Conservation (phyloP, 2,113 vertebrate species). For the Pteruthius melanotis region DNA sequence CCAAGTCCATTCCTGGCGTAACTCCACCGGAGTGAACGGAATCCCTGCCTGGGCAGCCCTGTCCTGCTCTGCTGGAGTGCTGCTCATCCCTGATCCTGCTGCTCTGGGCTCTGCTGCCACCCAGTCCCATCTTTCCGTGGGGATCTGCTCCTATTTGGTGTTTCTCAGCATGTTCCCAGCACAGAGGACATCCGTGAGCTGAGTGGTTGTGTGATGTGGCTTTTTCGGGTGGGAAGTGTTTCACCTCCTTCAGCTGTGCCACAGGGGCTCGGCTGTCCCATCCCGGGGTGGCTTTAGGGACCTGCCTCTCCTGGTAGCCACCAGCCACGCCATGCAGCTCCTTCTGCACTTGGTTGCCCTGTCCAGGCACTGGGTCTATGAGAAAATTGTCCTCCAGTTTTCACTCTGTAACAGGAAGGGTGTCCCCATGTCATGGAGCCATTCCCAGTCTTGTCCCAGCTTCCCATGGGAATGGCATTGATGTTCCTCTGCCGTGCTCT, state of each 20-base stretch:
- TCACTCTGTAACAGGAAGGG: background rate
- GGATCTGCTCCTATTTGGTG: background rate
- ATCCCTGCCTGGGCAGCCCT: background rate
- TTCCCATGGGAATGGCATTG: background rate
- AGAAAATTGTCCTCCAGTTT: background rate
- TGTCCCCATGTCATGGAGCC: background rate
- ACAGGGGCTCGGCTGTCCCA: accelerated
- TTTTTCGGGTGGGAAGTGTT: background rate
- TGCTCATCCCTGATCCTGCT: background rate
- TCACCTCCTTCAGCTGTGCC: background rate
- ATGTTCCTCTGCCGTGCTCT: background rate
- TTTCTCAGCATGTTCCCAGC: background rate
- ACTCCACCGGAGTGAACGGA: background rate
- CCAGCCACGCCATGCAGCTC: background rate
- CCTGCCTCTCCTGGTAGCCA: background rate
- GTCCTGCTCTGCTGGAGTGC: background rate
- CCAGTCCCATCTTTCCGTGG: accelerated
- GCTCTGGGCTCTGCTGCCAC: background rate
- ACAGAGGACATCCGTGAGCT: accelerated
- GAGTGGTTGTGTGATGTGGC: accelerated
- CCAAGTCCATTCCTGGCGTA: conserved; percentile 29
- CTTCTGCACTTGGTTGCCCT: background rate
- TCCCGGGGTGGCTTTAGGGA: background rate
- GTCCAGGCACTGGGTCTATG: accelerated
- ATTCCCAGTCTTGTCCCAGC: background rate